A percentile compares a stretch with the other conserved stretches of the same genome.
These are phyloP conservation scores for Phyllotreta cruciferae DNA, from an alignment of 2,888 invertebrate genomes.

Conservation along the genomic window DNA sequence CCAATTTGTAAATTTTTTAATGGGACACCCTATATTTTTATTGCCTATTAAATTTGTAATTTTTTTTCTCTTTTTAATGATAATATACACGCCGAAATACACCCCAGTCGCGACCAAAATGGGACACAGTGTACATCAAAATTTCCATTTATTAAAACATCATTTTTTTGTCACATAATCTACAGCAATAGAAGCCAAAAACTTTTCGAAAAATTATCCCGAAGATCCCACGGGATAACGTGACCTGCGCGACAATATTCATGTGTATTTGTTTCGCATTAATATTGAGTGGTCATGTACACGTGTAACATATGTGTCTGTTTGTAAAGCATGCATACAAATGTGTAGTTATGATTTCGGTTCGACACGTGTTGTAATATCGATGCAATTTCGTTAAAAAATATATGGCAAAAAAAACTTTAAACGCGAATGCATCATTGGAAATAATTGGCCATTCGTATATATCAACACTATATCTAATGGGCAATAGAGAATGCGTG, in stretches of 20 bases:
- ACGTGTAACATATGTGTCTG: conserved; percentile 39
- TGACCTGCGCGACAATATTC: conserved; percentile 23
- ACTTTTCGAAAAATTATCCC: neutral
- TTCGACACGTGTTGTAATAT: conserved; percentile 33
- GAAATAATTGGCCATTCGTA: conserved; percentile 20
- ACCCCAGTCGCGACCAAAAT: no score
- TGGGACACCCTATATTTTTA: no score
- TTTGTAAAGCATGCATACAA: conserved; percentile 41
- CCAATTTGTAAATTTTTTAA: no score
- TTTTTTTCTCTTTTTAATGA: no score
- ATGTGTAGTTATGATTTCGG: conserved; percentile 30
- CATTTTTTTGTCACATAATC: no score
- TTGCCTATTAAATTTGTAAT: no score
- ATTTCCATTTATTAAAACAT: no score
- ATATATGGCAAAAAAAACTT: conserved; percentile 20
- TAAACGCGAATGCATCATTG: conserved; percentile 7
- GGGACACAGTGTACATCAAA: no score
- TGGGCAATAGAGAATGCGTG: conserved; percentile 11
- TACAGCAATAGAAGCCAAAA: no score
- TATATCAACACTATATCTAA: conserved; percentile 8
- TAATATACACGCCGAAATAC: no score
- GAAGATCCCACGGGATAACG: conserved; percentile 19
- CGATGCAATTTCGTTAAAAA: conserved; percentile 32
- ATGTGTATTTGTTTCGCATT: conserved; percentile 35
- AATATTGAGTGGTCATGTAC: conserved; percentile 37